Evolutionary conservation across 2,888 invertebrate species (phyloP).

Genomic region (Cepaea hortensis): DNA sequence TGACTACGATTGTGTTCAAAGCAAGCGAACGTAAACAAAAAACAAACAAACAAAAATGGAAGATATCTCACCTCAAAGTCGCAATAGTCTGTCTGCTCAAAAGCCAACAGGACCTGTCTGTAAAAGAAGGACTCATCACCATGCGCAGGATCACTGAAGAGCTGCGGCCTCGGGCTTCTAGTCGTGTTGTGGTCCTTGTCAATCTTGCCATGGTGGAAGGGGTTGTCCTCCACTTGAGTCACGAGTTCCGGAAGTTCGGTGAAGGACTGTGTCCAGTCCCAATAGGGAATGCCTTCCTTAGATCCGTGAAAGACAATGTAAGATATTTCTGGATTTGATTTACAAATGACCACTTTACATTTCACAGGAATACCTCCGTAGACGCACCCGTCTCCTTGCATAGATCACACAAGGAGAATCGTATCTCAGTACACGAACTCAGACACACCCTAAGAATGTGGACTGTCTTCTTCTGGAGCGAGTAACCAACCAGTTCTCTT

Average conservation of each 20-base stretch:
- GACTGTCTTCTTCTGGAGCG: too few species aligned
- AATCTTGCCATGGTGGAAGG: conserved; percentile 48
- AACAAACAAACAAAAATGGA: too few species aligned
- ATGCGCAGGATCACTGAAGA: conserved; percentile 53
- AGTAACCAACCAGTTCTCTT: too few species aligned
- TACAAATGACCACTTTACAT: not conserved
- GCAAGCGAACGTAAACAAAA: too few species aligned
- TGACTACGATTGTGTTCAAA: too few species aligned
- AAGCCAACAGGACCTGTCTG: conserved; percentile 50
- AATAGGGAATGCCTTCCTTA: conserved; percentile 50
- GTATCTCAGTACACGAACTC: too few species aligned
- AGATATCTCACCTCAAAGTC: conserved; percentile 51
- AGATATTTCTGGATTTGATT: not conserved
- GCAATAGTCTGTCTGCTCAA: conserved; percentile 56
- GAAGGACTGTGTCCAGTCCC: conserved; percentile 52
- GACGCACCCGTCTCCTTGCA: too few species aligned
- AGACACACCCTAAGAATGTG: too few species aligned
- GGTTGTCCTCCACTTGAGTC: conserved; percentile 51
- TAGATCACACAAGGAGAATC: too few species aligned
- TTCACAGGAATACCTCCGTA: too few species aligned
- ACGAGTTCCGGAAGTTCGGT: conserved; percentile 44
- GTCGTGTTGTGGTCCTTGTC: conserved; percentile 47
- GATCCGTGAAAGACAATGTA: conserved; percentile 26
- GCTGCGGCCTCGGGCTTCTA: conserved; percentile 47
- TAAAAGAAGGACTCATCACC: conserved; percentile 55